Base-by-base conservation (phyloP, 2,113 vertebrate genomes). In the Heliornis fulica region DNA sequence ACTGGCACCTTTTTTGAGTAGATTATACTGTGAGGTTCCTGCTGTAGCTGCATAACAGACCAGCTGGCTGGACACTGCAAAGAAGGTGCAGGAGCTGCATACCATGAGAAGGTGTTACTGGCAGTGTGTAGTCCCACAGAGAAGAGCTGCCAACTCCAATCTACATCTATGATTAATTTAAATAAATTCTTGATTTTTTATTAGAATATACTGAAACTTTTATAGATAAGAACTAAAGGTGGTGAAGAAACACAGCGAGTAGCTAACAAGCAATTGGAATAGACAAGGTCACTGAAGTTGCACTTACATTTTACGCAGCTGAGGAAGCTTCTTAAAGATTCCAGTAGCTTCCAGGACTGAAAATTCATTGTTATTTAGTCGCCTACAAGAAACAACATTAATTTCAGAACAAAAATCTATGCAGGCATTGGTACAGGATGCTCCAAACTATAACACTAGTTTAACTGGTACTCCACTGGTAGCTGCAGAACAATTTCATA, bases 361-460 rank as follows among this genome's bases (percentile, higher is more conserved):
- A 96, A 99, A 99, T 93, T 99, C 99, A 46, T 99, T 99, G 98
- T 99, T 99, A 98, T 99, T 99, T 84, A 99, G 98, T 69, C 99
- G 98, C 88, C 99, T 99, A 50, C 18, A 78, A 79, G 71, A 94
- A 94, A 94, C 43, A 6, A 81, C 29, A 93, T 69, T 13, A 57
- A 50, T 88, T 96, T 72, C 31, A 92, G 61, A 86, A 90, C n/a
- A n/a, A 85, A 66, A 65, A 72, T 65, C 57, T 13, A 56, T 79
- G 82, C 54, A 48, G 65, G 18, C 43, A 84, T 31, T 53, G 23
- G 41, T 79, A 76, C 25, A 84, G 53, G 84, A 71, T 40, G 57
- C 92, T 96, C 51, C 51, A 74, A 12, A 75, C 5, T 41, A n/a
- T n/a, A 61, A 70, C 46, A 51, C 28, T 29, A 40, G 20, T 61